These are phyloP conservation scores for Borostomias antarcticus DNA, from an alignment of 2,797 vertebrate genomes.

Conservation along the genomic window DNA sequence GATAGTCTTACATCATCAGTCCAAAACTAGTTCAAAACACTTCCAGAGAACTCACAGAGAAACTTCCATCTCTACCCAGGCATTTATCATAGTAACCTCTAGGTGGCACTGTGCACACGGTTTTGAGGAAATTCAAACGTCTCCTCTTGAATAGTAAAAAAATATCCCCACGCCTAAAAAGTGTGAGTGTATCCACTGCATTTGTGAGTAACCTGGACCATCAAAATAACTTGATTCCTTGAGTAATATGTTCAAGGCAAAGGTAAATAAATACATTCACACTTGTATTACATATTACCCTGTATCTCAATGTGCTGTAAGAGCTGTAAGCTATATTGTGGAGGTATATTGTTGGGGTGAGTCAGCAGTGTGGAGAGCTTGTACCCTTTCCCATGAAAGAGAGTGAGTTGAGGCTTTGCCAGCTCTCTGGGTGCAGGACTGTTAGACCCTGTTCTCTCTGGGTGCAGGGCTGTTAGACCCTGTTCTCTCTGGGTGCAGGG, in stretches of 20 bases:
- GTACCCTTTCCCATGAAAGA: slow-evolving; percentile 27
- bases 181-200: slow-evolving; percentile 36
- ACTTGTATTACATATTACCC: too few relatives aligned
- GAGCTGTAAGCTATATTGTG: slow-evolving; percentile 29
- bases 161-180: slow-evolving; percentile 41
- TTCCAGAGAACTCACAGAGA: background rate
- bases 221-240: slow-evolving; percentile 22
- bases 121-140: slow-evolving; percentile 21
- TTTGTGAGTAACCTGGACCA: too few relatives aligned
- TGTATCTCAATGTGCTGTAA: too few relatives aligned
- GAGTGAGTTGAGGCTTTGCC: slow-evolving; percentile 58
- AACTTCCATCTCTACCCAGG: background rate
- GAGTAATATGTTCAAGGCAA: slow-evolving; percentile 28
- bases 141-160: background rate
- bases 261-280: slow-evolving; percentile 14
- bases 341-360: slow-evolving; percentile 46
- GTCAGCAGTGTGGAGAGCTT: slow-evolving; percentile 69
- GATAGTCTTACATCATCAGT: too few relatives aligned
- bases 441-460: slow-evolving; percentile 41
- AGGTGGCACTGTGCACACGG: slow-evolving; percentile 70
- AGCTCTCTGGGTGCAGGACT: slow-evolving; percentile 50
- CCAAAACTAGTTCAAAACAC: too few relatives aligned
- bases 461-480: slow-evolving; percentile 54
- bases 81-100: slow-evolving; percentile 40
- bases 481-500: slow-evolving; percentile 52